A percentile compares a stretch with the other conserved stretches of the same genome.
These are phyloP conservation scores for Dinocampus coccinellae DNA, from an alignment of 2,888 invertebrate genomes.

Conservation along the genomic window DNA sequence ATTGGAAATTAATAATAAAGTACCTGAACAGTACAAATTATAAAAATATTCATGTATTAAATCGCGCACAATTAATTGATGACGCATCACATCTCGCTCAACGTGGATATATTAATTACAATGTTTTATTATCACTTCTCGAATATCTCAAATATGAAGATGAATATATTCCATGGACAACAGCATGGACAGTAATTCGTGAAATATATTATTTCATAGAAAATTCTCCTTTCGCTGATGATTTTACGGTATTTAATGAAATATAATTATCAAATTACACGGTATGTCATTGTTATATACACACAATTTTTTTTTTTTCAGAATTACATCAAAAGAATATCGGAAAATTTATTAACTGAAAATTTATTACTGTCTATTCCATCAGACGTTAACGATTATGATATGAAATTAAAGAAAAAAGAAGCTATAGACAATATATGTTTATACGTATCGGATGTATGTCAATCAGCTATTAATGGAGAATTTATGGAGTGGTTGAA, in stretches of 20 bases:
- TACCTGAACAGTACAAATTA: slow-evolving; percentile 69
- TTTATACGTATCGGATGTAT: slow-evolving; percentile 61
- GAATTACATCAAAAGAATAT: slow-evolving; percentile 56
- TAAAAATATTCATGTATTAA: slow-evolving; percentile 72
- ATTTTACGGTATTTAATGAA: background rate
- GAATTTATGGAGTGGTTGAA: slow-evolving; percentile 35
- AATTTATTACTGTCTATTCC: slow-evolving; percentile 57
- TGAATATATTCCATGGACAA: slow-evolving; percentile 78
- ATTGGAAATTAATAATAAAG: slow-evolving; percentile 75
- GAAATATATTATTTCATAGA: background rate
- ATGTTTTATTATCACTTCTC: slow-evolving; percentile 71
- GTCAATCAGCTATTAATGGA: slow-evolving; percentile 56
- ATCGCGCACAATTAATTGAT: slow-evolving; percentile 82
- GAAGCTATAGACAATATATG: slow-evolving; percentile 65
- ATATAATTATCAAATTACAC: background rate
- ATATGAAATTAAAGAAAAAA: slow-evolving; percentile 55
- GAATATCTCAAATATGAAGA: slow-evolving; percentile 74
- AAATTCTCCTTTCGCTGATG: background rate
- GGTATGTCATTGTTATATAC: background rate
- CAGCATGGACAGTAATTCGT: slow-evolving; percentile 47
- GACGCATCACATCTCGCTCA: slow-evolving; percentile 78
- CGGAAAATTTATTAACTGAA: slow-evolving; percentile 52
- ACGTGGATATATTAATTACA: slow-evolving; percentile 55
- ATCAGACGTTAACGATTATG: slow-evolving; percentile 50
- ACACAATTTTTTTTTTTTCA: slow-evolving; percentile 37